A percentile compares a stretch with the other conserved stretches of the same genome.
These are phyloP conservation scores for Danio tinwini DNA, from an alignment of 2,797 vertebrate species.

Conservation along the genomic window DNA sequence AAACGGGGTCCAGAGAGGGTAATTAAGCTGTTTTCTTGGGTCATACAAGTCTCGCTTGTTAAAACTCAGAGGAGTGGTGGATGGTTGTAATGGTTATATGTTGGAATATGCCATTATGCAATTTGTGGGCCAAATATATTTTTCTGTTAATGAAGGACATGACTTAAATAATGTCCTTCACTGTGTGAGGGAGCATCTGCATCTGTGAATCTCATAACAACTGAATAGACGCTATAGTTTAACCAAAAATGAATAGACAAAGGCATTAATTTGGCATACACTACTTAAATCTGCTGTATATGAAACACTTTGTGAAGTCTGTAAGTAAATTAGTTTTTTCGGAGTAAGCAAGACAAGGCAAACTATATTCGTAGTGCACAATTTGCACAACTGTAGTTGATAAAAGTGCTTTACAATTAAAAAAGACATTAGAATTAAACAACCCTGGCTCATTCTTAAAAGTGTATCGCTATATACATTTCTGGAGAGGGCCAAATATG, in stretches of 20 bases:
- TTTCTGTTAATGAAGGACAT: slow-evolving; percentile 37
- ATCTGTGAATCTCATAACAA: slow-evolving; percentile 20
- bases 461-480: no score
- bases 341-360: no score
- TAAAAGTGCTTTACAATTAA: no score
- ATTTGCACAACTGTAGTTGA: no score
- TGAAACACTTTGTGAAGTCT: no score
- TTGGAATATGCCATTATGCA: slow-evolving; percentile 33
- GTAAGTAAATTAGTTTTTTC: no score
- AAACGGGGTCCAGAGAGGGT: slow-evolving; percentile 65
- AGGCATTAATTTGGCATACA: slow-evolving; percentile 2
- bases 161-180: slow-evolving; percentile 21
- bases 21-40: slow-evolving; percentile 67
- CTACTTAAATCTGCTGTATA: background rate
- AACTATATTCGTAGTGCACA: no score
- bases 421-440: no score
- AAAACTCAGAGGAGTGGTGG: slow-evolving; percentile 47
- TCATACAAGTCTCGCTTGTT: slow-evolving; percentile 68
- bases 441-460: no score
- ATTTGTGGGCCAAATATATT: slow-evolving; percentile 35
- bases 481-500: no score
- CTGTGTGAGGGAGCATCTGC: slow-evolving; percentile 22
- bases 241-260: background rate
- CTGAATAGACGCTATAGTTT: background rate
- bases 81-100: slow-evolving; percentile 23